Evolutionary conservation across 2,888 invertebrate species (phyloP), one percentile per base, ranked within the genome.

Genomic region (Phrixothrix hirtus): DNA sequence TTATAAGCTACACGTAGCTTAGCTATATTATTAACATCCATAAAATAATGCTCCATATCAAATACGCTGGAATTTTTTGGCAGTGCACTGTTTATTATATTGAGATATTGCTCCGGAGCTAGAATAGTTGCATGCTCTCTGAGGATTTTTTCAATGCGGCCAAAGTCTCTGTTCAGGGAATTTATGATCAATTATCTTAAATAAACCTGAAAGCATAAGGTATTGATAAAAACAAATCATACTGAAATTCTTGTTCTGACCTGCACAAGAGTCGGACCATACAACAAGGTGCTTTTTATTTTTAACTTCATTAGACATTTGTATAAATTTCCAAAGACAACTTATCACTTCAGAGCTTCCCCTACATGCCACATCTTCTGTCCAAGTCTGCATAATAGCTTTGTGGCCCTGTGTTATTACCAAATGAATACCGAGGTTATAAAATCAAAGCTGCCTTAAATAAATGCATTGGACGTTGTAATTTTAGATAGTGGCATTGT

Each of bases 91-190:
- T n/a, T n/a, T n/a, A n/a, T n/a, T n/a, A n/a, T n/a, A n/a, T n/a
- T n/a, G n/a, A n/a, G n/a, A n/a, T n/a, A n/a, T n/a, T n/a, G n/a
- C n/a, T n/a, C n/a, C n/a, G 27, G 27, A 13, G 58, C 6, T 39
- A 57, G 61, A 14, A 65, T 47, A 48, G 61, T 60, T 42, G 61
- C 64, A 57, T 66, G 59, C 44, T 64, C 64, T 21, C 64, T 48
- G 17, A 69, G 36, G 25, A 57, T 50, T 46, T 67, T 69, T 60
- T 69, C 66, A 26, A 68, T 66, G 15, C 60, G 44, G 14, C 67
- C 67, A 58, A 69, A 68, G 60, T 70, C 66, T 44, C 67, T 21
- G 42, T 69, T 65, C 67, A 3, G 69, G 68, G 58, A 68, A 69
- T 58, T 71, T 69, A 50, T 70, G 66, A 30, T 69, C 66, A 14